phyloP scores from a whole-genome alignment of 2,888 invertebrate genomes.

The Athalia rosae region DNA sequence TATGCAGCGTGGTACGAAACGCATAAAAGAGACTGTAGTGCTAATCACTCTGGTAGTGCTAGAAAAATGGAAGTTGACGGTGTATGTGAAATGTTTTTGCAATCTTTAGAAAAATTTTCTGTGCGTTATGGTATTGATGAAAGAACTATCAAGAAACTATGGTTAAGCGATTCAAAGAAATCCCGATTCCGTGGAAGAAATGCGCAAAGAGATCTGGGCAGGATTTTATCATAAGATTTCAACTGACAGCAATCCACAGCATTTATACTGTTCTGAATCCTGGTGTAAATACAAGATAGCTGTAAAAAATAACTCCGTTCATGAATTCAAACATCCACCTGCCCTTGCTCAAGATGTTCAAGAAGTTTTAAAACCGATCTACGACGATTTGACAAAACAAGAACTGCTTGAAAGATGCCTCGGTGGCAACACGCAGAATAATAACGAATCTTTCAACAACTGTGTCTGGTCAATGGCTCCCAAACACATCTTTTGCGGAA shows the following conservation, averaged over 20 bases:
- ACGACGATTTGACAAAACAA: constrained; percentile 46
- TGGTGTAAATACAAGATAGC: constrained; percentile 34
- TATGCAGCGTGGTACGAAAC: constrained; percentile 47
- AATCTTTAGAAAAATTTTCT: constrained; percentile 47
- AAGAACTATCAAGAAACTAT: constrained; percentile 48
- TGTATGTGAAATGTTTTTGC: constrained; percentile 45
- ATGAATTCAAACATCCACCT: constrained; percentile 46
- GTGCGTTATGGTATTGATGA: constrained; percentile 48
- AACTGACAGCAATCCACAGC: constrained; percentile 53
- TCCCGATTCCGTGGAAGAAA: constrained; percentile 49
- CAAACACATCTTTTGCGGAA: constrained; percentile 47
- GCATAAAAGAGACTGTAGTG: constrained; percentile 27
- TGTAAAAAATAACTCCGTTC: constrained; percentile 27
- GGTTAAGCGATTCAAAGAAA: constrained; percentile 46
- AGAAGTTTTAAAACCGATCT: constrained; percentile 50
- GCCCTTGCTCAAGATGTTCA: constrained; percentile 44
- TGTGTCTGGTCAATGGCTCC: constrained; percentile 45
- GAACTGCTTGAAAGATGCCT: constrained; percentile 49
- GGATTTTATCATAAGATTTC: constrained; percentile 52
- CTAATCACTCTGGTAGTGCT: constrained; percentile 43
- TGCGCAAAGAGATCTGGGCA: constrained; percentile 53
- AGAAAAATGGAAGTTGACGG: constrained; percentile 50
- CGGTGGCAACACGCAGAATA: constrained; percentile 49
- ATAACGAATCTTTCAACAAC: constrained; percentile 50
- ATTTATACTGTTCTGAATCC: constrained; percentile 47